Evolutionary conservation across 2,888 invertebrate species (phyloP).

Genomic region (Lypha dubia): DNA sequence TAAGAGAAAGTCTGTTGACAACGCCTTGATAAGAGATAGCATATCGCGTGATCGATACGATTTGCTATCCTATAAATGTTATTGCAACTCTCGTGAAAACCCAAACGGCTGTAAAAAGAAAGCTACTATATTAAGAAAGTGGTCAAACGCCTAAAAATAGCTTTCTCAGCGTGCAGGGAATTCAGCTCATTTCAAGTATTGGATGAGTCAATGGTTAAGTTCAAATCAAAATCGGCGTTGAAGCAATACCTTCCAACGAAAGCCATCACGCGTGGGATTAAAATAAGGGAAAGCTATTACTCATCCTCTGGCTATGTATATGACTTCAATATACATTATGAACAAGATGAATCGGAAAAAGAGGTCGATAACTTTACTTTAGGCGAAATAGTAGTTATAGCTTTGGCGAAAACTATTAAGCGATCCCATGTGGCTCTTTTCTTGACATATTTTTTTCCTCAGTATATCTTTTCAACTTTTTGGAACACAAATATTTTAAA

Average conservation of each 20-base stretch:
- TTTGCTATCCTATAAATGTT: conserved; percentile 5
- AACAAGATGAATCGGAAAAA: conserved; percentile 43
- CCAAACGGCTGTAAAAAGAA: conserved; percentile 9
- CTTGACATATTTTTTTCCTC: conserved; percentile 39
- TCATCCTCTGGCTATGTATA: conserved; percentile 28
- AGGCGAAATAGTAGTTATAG: conserved; percentile 40
- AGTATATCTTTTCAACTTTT: conserved; percentile 16
- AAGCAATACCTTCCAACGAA: conserved; percentile 44
- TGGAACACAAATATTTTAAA: no score
- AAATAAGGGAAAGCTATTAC: conserved; percentile 2
- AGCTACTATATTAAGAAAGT: conserved; percentile 17
- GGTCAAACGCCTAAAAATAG: not conserved
- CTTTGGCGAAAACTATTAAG: conserved; percentile 41
- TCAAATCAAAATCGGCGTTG: conserved; percentile 35
- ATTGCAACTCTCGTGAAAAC: conserved; percentile 26
- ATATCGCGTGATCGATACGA: conserved; percentile 8
- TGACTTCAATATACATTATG: conserved; percentile 62
- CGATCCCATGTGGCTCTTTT: conserved; percentile 23
- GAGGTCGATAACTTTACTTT: not conserved
- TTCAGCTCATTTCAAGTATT: conserved; percentile 14
- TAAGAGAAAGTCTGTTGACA: conserved; percentile 11
- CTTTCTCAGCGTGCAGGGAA: not conserved
- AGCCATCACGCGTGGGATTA: conserved; percentile 28
- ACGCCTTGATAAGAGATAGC: conserved; percentile 23
- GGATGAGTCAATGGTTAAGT: conserved; percentile 50